Base-by-base conservation (phyloP, 2,797 vertebrate genomes). In the Tenualosa thibaudeaui region DNA sequence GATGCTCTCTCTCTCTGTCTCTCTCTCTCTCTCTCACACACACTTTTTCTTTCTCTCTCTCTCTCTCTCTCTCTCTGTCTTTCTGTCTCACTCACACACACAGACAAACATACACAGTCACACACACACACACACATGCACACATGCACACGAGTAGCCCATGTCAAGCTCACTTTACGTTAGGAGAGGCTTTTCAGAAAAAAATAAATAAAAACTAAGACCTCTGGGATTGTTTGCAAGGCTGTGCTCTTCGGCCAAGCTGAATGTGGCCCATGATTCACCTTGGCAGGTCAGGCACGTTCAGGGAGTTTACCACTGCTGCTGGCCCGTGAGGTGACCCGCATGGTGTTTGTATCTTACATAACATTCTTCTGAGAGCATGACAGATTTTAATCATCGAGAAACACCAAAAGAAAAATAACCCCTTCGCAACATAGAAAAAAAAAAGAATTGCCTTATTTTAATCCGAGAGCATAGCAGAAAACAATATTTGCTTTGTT, bases 221-320 rank as follows among this genome's bases (percentile, higher is more conserved):
- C 50, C 81, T 88, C 78, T 81, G 62, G 65, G 60, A 15, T 65
- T 19, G 15, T 81, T 78, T 10, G 24, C 56, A 43, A 51, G n/a
- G 46, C 68, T 58, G 85, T 88, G 87, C 86, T 86, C 88, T 88
- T 83, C n/a, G 78, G 84, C 83, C 86, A 89, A 65, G 81, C 88
- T 87, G 62, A 85, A 84, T 12, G 13, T 85, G 85, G 13, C 15
- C 86, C 83, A 82, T 91, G 88, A 92, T 90, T 92, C 90, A 93
- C 88, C 58, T 86, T 91, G 89, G 91, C 90, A 88, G 83, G 19
- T 84, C 37, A 78, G 88, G 89, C 87, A 87, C 85, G 81, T 89
- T 90, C 87, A 83, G 26, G 87, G 85, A 87, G 88, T 90, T 43
- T 78, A 88, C 86, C 87, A 88, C 86, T 84, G 84, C 37, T 24